phyloP scores from a whole-genome alignment of 2,797 vertebrate genomes.

The Harpagifer antarcticus region DNA sequence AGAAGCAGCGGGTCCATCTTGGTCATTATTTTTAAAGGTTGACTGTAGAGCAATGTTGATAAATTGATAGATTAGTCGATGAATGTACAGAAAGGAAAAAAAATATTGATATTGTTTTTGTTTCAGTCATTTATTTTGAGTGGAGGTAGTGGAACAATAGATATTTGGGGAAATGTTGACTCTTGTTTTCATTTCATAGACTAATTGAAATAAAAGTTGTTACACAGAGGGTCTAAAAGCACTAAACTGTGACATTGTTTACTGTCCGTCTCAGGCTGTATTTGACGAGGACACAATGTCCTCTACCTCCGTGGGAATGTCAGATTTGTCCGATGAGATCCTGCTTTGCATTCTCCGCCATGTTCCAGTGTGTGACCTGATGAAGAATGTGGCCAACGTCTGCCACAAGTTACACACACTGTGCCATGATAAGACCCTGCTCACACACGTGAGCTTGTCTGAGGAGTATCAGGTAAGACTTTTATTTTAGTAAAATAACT shows the following conservation, averaged over 20 bases:
- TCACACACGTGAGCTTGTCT: constrained; percentile 87
- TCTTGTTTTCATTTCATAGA: too few species aligned
- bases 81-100: too few species aligned
- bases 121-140: too few species aligned
- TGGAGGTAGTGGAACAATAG: too few species aligned
- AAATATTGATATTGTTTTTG: too few species aligned
- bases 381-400: constrained; percentile 89
- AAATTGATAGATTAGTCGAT: too few species aligned
- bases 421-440: constrained; percentile 94
- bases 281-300: constrained; percentile 72
- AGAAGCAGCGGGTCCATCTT: background rate
- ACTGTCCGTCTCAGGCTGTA: constrained; percentile 67
- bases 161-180: too few species aligned
- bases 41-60: background rate
- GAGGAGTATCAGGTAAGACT: constrained; percentile 90
- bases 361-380: constrained; percentile 90
- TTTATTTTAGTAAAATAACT: background rate
- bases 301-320: constrained; percentile 84
- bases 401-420: constrained; percentile 90
- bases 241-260: background rate
- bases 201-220: too few species aligned
- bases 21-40: background rate
- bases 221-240: background rate
- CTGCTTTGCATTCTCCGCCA: constrained; percentile 93
- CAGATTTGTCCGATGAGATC: constrained; percentile 95